A percentile compares a stretch with the other conserved stretches of the same genome.
phyloP scores from a whole-genome alignment of 2,797 vertebrate genomes.

The Heliangelus exortis region DNA sequence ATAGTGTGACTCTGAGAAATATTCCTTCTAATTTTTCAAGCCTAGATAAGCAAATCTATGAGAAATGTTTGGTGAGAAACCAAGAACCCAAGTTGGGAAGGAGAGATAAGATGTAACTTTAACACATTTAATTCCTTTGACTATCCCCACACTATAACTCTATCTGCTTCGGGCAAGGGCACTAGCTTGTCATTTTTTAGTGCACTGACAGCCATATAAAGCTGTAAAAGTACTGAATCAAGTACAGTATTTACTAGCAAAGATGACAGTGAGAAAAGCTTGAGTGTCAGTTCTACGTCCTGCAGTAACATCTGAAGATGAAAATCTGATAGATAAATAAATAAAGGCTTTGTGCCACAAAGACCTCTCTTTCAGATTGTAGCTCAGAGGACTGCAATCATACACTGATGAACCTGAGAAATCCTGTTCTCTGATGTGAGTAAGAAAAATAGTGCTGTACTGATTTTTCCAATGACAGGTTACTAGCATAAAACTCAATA shows the following conservation, averaged over 20 bases:
- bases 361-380: background rate
- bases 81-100: background rate
- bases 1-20: background rate
- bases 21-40: background rate
- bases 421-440: background rate
- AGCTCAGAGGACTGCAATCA: background rate
- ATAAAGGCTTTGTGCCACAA: background rate
- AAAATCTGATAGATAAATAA: background rate
- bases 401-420: background rate
- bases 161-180: background rate
- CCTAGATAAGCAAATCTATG: background rate
- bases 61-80: constrained; percentile 12
- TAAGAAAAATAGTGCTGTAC: background rate
- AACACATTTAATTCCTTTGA: background rate
- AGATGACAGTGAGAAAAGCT: background rate
- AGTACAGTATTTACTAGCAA: constrained; percentile 18
- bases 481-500: background rate
- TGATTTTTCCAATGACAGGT: background rate
- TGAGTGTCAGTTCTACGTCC: background rate
- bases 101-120: background rate
- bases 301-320: background rate
- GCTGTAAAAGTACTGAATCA: background rate
- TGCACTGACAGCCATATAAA: background rate
- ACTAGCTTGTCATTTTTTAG: background rate
- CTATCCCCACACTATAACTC: background rate